Evolutionary conservation across 1,140 invertebrate genomes (phyloP), one percentile per base, ranked within the genome.

Genomic region (Hyles euphorbiae): DNA sequence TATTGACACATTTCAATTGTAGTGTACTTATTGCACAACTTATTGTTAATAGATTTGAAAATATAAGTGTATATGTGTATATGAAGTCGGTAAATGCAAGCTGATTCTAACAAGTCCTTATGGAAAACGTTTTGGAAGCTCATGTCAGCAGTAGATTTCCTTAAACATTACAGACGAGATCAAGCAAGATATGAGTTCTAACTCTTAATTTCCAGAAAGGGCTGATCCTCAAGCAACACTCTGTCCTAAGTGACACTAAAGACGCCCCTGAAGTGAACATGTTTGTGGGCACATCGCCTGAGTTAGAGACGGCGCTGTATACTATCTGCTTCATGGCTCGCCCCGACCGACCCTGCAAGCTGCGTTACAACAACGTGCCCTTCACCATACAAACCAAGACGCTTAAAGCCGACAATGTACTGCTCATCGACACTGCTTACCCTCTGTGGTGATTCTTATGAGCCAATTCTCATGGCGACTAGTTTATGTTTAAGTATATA

Each of bases 261-360:
- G 86, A 88, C 61, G 83, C 83, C 0, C 86, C 83, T 4, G 82
- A 88, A 58, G 69, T 87, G 11, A 86, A 57, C 22, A 92, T 98
- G 90, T 97, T 98, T 76, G 91, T 98, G 54, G 97, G 97, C 22
- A 98, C 96, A 0, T 97, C 96, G 58, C 97, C 97, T 0, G 97
- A 98, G 84, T 90, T 98, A 66, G 97, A 98, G 87, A 93, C 97
- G 77, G 95, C 96, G 10, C 87, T 98, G 3, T 98, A 98, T 80
- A 97, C 97, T 0, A 91, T 97, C 2, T 98, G 96, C 78, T 97
- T 96, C 83, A 89, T 95, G 66, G 83, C 94, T 1, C 90, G 95
- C 63, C 92, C 94, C 0, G 93, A 96, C 73, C 63, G 83, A 12
- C 83, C 83, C 0, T 88, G 86, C 74, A 75, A 65, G 8, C 63